A percentile compares a stretch with the other conserved stretches of the same genome.
These are phyloP conservation scores for Tautogolabrus adspersus DNA, from an alignment of 2,113 vertebrate genomes.

Conservation along the genomic window DNA sequence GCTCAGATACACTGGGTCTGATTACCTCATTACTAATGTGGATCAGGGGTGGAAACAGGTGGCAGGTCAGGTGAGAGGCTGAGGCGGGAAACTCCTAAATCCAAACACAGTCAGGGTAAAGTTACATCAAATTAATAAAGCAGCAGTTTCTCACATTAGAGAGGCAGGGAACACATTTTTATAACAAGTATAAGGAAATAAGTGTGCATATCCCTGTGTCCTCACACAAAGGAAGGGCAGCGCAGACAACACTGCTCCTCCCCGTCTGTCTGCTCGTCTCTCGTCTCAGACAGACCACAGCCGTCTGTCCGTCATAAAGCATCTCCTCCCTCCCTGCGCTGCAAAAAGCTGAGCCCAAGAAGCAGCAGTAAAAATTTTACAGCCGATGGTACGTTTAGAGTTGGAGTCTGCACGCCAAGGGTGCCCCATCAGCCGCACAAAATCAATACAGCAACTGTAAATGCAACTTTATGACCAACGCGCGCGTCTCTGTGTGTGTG, in stretches of 20 bases:
- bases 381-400: conserved; percentile 66
- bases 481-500: conserved; percentile 42
- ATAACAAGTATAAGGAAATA: no score
- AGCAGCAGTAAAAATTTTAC: conserved; percentile 83
- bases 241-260: conserved; percentile 13
- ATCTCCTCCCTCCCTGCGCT: conserved; percentile 38
- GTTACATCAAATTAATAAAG: no score
- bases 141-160: no score
- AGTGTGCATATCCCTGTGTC: neutral
- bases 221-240: conserved; percentile 25
- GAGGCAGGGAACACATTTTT: no score
- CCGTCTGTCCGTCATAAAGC: conserved; percentile 41
- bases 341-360: conserved; percentile 68
- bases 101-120: no score
- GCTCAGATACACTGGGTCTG: neutral
- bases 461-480: conserved; percentile 83
- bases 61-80: neutral
- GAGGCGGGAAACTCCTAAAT: no score
- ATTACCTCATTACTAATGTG: neutral
- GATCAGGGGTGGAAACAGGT: conserved; percentile 17
- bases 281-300: conserved; percentile 18
- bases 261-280: conserved; percentile 29
- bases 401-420: conserved; percentile 46
- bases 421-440: conserved; percentile 77
- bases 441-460: conserved; percentile 89